Conservation (phyloP, 2,113 vertebrate genomes). For the Calyptomena viridis region DNA sequence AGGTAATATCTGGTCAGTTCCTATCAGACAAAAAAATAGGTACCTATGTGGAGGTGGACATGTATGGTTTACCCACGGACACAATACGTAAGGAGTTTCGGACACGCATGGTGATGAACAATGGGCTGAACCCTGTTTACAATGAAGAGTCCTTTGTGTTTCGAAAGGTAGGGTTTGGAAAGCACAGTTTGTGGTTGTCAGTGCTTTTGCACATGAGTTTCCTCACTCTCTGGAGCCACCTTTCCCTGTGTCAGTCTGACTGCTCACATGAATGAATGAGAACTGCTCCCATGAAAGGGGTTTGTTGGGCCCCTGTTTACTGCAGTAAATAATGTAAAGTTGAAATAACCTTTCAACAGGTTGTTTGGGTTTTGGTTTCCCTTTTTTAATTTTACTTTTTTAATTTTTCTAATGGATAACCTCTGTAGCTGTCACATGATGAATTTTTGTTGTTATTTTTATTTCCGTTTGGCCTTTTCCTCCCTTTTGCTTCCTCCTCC, state of each 20-base stretch:
- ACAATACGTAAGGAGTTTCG: slow-evolving; percentile 98
- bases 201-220: neutral
- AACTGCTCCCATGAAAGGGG: slow-evolving; percentile 2
- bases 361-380: neutral
- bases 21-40: slow-evolving; percentile 98
- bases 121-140: slow-evolving; percentile 96
- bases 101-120: slow-evolving; percentile 99
- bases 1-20: slow-evolving; percentile 99
- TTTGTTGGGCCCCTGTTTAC: neutral
- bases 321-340: neutral
- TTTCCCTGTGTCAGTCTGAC: neutral
- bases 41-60: slow-evolving; percentile 96
- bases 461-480: slow-evolving; percentile 59
- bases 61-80: slow-evolving; percentile 96
- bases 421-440: slow-evolving; percentile 35
- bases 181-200: neutral
- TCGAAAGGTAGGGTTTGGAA: slow-evolving; percentile 84
- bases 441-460: slow-evolving; percentile 40
- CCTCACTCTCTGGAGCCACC: neutral
- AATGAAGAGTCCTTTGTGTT: slow-evolving; percentile 98
- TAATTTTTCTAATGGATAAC: slow-evolving; percentile 13
- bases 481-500: slow-evolving; percentile 35
- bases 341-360: slow-evolving; percentile 34
- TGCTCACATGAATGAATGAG: neutral
- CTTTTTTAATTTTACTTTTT: neutral